Conservation (phyloP, 2,888 invertebrate genomes). For the Phorcus lineatus region DNA sequence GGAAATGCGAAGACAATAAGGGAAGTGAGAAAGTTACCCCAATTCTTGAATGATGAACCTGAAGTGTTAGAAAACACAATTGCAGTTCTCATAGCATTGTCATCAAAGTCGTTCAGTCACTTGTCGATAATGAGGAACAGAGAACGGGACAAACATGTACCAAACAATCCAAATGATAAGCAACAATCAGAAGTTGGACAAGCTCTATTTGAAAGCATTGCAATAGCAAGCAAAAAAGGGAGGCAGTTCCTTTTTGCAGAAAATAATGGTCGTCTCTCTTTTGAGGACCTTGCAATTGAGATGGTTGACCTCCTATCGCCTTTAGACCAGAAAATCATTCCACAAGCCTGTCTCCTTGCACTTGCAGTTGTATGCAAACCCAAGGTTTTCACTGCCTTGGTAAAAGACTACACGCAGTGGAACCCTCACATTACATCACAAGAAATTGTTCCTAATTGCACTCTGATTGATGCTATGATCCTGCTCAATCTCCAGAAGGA, state of each 20-base stretch:
- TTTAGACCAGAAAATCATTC: background rate
- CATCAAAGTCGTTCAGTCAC: no score
- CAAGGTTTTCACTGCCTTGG: background rate
- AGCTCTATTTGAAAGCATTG: no score
- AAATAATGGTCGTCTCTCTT: background rate
- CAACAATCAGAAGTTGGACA: no score
- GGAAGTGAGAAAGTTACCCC: no score
- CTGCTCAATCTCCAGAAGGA: background rate
- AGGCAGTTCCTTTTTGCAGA: no score
- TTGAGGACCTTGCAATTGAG: background rate
- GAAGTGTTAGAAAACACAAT: no score
- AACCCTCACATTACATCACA: background rate
- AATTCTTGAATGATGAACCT: no score
- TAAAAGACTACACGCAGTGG: background rate
- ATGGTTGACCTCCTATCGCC: background rate
- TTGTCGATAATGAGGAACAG: no score
- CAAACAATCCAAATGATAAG: no score
- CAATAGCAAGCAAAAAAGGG: no score
- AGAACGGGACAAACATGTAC: no score
- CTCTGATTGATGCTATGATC: background rate
- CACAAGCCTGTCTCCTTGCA: background rate
- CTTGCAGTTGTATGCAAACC: background rate
- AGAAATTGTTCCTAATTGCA: background rate
- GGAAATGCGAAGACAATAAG: background rate
- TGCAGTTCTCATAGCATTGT: no score